Evolutionary conservation across 2,113 vertebrate genomes (phyloP).

Genomic region (Stercorarius parasiticus): DNA sequence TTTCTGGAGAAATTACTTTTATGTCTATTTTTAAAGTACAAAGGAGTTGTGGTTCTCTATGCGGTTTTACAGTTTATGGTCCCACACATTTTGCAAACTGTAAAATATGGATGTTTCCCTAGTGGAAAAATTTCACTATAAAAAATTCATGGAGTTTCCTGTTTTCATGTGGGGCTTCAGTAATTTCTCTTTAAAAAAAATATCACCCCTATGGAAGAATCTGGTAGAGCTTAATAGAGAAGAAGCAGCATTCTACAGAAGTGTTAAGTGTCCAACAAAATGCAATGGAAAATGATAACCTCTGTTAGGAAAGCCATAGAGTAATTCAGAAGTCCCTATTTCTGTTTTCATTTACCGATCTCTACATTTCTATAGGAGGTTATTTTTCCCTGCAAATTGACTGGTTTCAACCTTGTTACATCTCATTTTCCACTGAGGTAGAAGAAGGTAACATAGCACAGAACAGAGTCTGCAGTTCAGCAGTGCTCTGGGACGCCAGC

Average conservation of each 20-base stretch:
- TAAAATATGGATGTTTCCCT: slow-evolving; percentile 57
- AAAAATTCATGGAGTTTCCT: slow-evolving; percentile 59
- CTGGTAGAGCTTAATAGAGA: not conserved
- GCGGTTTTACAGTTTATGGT: slow-evolving; percentile 48
- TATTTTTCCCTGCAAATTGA: not conserved
- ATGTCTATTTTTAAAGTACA: slow-evolving; percentile 63
- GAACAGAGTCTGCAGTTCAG: not conserved
- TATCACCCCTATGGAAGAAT: slow-evolving; percentile 10
- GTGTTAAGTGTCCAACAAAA: not conserved
- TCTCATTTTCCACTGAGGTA: not conserved
- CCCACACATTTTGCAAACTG: slow-evolving; percentile 57
- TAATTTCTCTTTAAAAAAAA: slow-evolving; percentile 28
- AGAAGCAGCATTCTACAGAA: not conserved
- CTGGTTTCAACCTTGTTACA: not conserved
- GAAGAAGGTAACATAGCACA: not conserved
- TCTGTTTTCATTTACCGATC: not conserved
- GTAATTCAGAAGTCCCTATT: not conserved
- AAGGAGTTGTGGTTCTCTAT: slow-evolving; percentile 49
- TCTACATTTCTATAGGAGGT: not conserved
- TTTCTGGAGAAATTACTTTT: slow-evolving; percentile 59
- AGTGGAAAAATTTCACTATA: slow-evolving; percentile 54
- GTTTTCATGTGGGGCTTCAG: slow-evolving; percentile 45
- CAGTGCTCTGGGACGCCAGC: not conserved
- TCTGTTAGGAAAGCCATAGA: not conserved
- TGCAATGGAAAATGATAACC: not conserved